A percentile compares a stretch with the other conserved stretches of the same genome.
These are phyloP conservation scores for Leguminivora glycinivorella DNA, from an alignment of 1,140 invertebrate species.

Conservation along the genomic window DNA sequence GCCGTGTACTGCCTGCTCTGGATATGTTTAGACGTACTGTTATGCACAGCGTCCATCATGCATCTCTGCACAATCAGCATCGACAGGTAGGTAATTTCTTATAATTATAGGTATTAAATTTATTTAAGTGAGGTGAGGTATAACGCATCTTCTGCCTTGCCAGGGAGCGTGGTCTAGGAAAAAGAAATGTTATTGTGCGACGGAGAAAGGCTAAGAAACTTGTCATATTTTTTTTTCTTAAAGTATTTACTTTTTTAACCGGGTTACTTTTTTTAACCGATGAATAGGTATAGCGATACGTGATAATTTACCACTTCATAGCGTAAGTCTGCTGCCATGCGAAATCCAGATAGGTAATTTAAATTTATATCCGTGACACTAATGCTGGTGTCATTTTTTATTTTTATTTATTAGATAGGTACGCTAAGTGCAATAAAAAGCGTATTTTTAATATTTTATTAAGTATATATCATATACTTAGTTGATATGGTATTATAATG, in stretches of 20 bases:
- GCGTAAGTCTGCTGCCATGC: not conserved
- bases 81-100: slow-evolving; percentile 83
- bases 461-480: not conserved
- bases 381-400: too few species aligned
- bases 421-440: too few species aligned
- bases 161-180: too few species aligned
- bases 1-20: slow-evolving; percentile 91
- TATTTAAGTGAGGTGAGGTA: too few species aligned
- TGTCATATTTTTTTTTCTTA: not conserved
- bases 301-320: not conserved
- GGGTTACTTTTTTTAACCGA: too few species aligned
- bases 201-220: too few species aligned
- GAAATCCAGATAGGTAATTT: not conserved
- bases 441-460: too few species aligned
- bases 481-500: too few species aligned
- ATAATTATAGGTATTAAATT: not conserved
- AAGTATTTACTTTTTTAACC: too few species aligned
- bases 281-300: not conserved
- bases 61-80: slow-evolving; percentile 97
- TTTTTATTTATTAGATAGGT: too few species aligned
- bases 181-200: too few species aligned
- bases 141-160: too few species aligned
- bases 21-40: slow-evolving; percentile 95
- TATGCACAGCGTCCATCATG: slow-evolving; percentile 97
- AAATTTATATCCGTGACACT: not conserved